phyloP scores from a whole-genome alignment of 2,888 invertebrate genomes.

The Apamea monoglypha region DNA sequence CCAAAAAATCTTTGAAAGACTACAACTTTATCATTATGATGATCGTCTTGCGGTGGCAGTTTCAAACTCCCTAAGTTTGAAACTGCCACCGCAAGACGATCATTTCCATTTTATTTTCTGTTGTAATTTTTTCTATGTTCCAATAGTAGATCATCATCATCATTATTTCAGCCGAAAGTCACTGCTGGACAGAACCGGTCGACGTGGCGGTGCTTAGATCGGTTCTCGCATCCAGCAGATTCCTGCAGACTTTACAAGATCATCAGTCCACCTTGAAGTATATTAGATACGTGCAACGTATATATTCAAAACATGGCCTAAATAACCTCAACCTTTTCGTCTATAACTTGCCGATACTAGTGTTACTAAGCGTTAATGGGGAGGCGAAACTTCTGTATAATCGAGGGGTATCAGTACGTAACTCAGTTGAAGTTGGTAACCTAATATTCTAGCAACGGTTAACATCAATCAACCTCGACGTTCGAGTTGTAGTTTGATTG shows the following conservation, averaged over 20 bases:
- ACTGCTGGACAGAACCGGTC: neutral
- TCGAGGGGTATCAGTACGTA: slow-evolving; percentile 62
- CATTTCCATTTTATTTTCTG: too few species aligned
- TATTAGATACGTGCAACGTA: neutral
- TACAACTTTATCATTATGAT: neutral
- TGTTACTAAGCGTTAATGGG: slow-evolving; percentile 38
- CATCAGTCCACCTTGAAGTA: neutral
- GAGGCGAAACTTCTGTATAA: slow-evolving; percentile 57
- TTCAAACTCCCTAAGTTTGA: neutral
- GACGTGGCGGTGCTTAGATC: neutral
- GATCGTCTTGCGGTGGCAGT: neutral
- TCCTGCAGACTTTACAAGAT: neutral
- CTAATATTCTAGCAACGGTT: slow-evolving; percentile 69
- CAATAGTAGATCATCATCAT: neutral
- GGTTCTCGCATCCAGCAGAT: neutral
- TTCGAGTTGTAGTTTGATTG: slow-evolving; percentile 46
- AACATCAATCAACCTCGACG: slow-evolving; percentile 70
- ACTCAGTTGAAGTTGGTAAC: slow-evolving; percentile 67
- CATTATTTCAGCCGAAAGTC: neutral
- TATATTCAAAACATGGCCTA: neutral
- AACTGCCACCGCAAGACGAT: too few species aligned
- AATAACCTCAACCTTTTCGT: slow-evolving; percentile 25
- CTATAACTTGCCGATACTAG: slow-evolving; percentile 30
- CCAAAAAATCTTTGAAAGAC: neutral
- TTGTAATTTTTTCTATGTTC: too few species aligned